Evolutionary conservation across 2,113 vertebrate species (phyloP).

Genomic region (Lonchura striata): DNA sequence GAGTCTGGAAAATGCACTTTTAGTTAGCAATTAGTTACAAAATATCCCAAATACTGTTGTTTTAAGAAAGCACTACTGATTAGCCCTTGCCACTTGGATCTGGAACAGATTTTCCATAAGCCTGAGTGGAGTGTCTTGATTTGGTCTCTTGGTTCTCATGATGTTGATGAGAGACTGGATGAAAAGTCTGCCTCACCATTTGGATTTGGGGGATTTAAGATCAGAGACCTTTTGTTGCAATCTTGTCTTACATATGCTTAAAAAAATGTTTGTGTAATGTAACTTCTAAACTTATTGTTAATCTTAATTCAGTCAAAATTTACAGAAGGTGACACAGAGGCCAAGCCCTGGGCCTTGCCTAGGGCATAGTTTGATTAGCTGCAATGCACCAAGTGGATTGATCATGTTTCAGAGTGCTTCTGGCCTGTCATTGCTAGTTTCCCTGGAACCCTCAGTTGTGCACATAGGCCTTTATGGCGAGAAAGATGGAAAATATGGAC

Average conservation of each 20-base stretch:
- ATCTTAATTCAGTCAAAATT: background rate
- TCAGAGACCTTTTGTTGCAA: background rate
- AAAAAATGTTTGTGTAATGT: background rate
- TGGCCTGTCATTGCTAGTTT: background rate
- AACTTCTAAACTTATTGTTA: background rate
- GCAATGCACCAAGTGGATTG: background rate
- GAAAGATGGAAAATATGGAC: background rate
- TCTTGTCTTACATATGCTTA: background rate
- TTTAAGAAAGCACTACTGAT: background rate
- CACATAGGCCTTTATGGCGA: background rate
- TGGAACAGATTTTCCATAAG: background rate
- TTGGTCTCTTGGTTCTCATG: background rate
- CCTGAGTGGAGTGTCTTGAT: background rate
- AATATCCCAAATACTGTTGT: background rate
- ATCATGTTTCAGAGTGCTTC: background rate
- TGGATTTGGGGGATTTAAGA: background rate
- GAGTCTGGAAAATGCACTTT: background rate
- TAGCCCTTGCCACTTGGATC: background rate
- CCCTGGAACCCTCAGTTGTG: background rate
- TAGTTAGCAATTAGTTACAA: background rate
- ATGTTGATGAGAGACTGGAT: background rate
- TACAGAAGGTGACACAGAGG: background rate
- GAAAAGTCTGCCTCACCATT: background rate
- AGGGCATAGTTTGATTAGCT: background rate
- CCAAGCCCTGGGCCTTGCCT: background rate